Base-by-base conservation (phyloP, 92 coral and sea anemone genomes). In the Bergia sp. region DNA sequence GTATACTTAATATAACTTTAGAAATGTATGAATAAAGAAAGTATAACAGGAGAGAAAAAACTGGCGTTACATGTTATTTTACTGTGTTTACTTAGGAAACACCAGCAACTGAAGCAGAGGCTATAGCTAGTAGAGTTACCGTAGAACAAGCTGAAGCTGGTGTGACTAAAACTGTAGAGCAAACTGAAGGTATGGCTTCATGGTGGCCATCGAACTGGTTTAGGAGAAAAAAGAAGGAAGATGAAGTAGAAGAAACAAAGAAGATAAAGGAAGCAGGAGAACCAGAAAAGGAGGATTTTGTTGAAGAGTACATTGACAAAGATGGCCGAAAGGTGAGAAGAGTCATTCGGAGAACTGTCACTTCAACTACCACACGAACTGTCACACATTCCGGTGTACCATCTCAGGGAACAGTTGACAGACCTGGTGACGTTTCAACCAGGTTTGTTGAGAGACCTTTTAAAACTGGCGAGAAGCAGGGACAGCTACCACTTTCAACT, bases 241-340 rank as follows among this genome's bases (percentile, higher is more conserved):
- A 49, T 10, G 23, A 82, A 79, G 69, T 39, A 61, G 81, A 47
- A 75, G 49, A 39, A 73, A 29, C 21, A 73, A 45, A 81, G 72
- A 47, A 82, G 21, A 42, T 20, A 47, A 29, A 38, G 53, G 72
- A 91, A 76, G 65, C 90, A 38, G 94, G 86, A 11, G 84, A 80
- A 88, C 88, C 89, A 58, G 92, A 90, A 44, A 93, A 81, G 15
- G 93, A 91, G 38, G 93, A 91, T 81, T 58, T 89, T 38, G 85
- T 85, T 12, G 91, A 91, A 71, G 98, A 95, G 80, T 93, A 89
- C 76, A 81, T 82, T 74, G 97, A 94, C 81, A 91, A 94, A 64
- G 81, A 94, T 67, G 97, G 95, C 1, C 93, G 90, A 40, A 86
- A 80, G 47, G 94, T 94, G 39, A 91, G 85, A 72, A 91, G 91